phyloP scores from a whole-genome alignment of 1,140 invertebrate species.

The Drosophila yakuba region DNA sequence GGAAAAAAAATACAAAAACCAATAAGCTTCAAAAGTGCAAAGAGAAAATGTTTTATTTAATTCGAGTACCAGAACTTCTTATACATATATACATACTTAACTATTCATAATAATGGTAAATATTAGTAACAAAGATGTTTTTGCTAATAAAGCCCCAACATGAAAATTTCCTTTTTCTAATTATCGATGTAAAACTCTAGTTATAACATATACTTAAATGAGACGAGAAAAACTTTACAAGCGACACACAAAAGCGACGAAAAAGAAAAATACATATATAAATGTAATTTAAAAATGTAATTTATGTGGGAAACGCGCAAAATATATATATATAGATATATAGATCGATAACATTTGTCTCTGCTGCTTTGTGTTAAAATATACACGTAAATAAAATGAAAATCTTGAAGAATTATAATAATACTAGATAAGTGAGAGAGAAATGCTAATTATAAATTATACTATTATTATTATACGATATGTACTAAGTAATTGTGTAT shows the following conservation, averaged over 20 bases:
- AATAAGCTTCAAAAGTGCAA: constrained; percentile 73
- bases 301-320: constrained; percentile 48
- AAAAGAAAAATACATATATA: constrained; percentile 45
- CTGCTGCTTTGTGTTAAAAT: constrained; percentile 48
- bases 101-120: constrained; percentile 40
- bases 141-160: constrained; percentile 58
- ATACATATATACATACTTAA: constrained; percentile 49
- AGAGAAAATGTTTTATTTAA: constrained; percentile 58
- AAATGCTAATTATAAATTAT: constrained; percentile 62
- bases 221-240: constrained; percentile 50
- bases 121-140: constrained; percentile 63
- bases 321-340: constrained; percentile 39
- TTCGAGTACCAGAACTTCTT: constrained; percentile 70
- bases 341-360: constrained; percentile 50
- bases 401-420: constrained; percentile 38
- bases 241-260: constrained; percentile 31
- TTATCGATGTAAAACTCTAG: constrained; percentile 77
- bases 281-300: constrained; percentile 69
- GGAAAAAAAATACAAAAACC: constrained; percentile 28
- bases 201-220: constrained; percentile 70
- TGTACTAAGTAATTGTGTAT: constrained; percentile 77
- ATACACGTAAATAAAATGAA: constrained; percentile 48
- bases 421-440: constrained; percentile 50
- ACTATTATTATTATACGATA: constrained; percentile 68
- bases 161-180: constrained; percentile 72